These are phyloP conservation scores for Danionella dracula DNA, from an alignment of 2,797 vertebrate genomes.

Conservation along the genomic window DNA sequence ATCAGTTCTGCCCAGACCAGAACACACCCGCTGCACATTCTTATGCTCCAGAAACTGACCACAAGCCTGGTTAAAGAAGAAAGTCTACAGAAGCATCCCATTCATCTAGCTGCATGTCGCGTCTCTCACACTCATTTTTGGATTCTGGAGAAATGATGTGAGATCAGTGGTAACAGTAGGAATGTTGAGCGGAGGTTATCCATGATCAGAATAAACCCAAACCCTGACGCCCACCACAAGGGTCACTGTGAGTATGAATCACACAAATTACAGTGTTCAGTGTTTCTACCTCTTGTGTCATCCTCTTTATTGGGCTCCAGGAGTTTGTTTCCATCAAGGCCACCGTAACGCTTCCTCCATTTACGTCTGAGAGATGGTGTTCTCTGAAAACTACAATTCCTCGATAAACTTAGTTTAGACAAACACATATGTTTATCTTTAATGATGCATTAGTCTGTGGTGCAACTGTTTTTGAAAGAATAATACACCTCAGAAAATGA, in stretches of 20 bases:
- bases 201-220: not conserved
- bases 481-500: too few relatives aligned
- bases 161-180: not conserved
- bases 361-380: slow-evolving; percentile 65
- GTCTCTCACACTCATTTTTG: not conserved
- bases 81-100: slow-evolving; percentile 11
- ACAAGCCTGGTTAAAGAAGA: slow-evolving; percentile 32
- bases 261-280: slow-evolving; percentile 4
- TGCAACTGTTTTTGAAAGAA: too few relatives aligned
- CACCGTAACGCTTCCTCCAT: slow-evolving; percentile 69
- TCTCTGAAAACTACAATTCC: slow-evolving; percentile 61
- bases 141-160: not conserved
- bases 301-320: slow-evolving; percentile 64
- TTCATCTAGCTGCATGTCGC: not conserved
- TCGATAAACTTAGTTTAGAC: not conserved
- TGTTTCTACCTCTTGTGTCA: slow-evolving; percentile 55
- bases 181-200: not conserved
- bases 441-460: too few relatives aligned
- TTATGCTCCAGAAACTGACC: slow-evolving; percentile 20
- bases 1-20: slow-evolving; percentile 12
- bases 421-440: too few relatives aligned
- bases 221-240: slow-evolving; percentile 4
- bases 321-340: slow-evolving; percentile 67
- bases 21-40: slow-evolving; percentile 33
- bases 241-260: slow-evolving; percentile 12